Conservation (phyloP, 2,797 vertebrate species). For the Onychomys torridus region DNA sequence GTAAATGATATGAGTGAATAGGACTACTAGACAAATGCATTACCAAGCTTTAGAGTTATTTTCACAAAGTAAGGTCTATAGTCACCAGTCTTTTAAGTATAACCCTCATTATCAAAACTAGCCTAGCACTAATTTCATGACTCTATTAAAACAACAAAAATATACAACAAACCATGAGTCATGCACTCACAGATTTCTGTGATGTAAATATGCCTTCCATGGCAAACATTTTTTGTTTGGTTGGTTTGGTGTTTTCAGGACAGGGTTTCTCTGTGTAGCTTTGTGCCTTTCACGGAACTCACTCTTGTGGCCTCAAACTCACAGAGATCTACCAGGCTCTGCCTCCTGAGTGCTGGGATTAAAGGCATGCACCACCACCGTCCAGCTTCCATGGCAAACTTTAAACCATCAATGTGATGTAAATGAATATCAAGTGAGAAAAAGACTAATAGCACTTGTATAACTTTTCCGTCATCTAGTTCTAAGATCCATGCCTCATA, state of each 20-base stretch:
- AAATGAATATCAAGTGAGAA: neutral
- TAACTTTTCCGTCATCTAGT: neutral
- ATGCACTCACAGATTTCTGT: neutral
- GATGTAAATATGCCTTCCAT: neutral
- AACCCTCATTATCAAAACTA: neutral
- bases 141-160: neutral
- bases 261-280: too few species aligned
- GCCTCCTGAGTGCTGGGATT: too few species aligned
- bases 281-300: too few species aligned
- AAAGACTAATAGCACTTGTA: neutral
- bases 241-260: too few species aligned
- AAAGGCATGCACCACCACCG: too few species aligned
- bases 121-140: neutral
- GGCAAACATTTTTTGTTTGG: too few species aligned
- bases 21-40: neutral
- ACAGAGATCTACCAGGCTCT: too few species aligned
- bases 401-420: neutral
- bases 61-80: neutral
- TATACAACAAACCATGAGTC: neutral
- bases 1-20: constrained; percentile 1
- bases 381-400: neutral
- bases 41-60: neutral
- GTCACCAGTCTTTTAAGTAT: neutral
- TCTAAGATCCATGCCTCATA: neutral
- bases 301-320: too few species aligned